phyloP scores from a whole-genome alignment of 2,797 vertebrate species.

The Microctenopoma stevenorrisi region DNA sequence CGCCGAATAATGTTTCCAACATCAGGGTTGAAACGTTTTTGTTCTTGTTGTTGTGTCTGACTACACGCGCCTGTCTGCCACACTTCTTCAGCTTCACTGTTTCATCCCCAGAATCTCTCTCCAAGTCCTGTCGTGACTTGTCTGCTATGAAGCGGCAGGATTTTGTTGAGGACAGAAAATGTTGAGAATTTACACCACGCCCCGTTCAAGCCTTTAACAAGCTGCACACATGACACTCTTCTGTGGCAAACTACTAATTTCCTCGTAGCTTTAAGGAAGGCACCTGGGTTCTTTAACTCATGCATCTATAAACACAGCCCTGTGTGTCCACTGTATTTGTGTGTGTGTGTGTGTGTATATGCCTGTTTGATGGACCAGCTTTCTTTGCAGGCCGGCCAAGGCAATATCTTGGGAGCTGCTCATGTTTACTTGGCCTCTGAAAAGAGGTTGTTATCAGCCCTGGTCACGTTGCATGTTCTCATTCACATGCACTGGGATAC shows the following conservation, averaged over 20 bases:
- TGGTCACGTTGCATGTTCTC: constrained; percentile 77
- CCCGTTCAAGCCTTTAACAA: constrained; percentile 50
- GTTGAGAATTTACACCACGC: constrained; percentile 73
- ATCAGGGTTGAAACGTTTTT: constrained; percentile 15
- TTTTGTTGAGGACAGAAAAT: constrained; percentile 67
- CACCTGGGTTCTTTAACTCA: constrained; percentile 40
- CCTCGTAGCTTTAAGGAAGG: constrained; percentile 39
- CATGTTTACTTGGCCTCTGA: constrained; percentile 74
- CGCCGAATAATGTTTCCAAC: constrained; percentile 42
- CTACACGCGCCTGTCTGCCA: constrained; percentile 11
- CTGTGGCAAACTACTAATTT: constrained; percentile 68
- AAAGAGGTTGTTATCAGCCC: constrained; percentile 78
- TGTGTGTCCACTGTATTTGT: constrained; percentile 28
- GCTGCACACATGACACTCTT: constrained; percentile 59
- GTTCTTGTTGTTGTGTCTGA: constrained; percentile 33
- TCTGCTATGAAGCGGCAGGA: constrained; percentile 39
- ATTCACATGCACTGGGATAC: constrained; percentile 70
- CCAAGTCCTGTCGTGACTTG: constrained; percentile 69
- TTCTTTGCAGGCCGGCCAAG: constrained; percentile 72
- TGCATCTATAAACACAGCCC: constrained; percentile 15
- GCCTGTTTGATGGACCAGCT: constrained; percentile 58
- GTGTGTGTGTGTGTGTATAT: constrained; percentile 13
- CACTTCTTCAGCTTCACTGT: constrained; percentile 36
- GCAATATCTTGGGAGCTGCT: constrained; percentile 75
- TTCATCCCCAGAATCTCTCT: constrained; percentile 44